Base-by-base conservation (phyloP, 2,888 invertebrate species). In the Buathra laborator region DNA sequence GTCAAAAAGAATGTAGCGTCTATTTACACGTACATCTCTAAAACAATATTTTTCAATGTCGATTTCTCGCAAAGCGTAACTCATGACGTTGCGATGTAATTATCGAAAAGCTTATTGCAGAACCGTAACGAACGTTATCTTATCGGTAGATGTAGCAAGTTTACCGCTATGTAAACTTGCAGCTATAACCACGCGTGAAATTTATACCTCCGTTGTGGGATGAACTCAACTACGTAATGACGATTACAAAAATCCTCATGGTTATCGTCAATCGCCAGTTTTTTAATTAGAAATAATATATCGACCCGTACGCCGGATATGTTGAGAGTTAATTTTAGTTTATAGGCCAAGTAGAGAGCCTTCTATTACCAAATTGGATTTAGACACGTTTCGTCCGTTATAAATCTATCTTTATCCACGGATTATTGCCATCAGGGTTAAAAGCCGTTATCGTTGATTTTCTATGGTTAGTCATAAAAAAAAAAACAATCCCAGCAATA, bases 311-410 rank as follows among this genome's bases (percentile, higher is more conserved):
- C 14, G 44, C 44, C 24, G 62, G 48, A 44, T 9, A 10, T 44
- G 46, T 44, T 32, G 9, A 32, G 70, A 71, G 80, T 81, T 84
- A 81, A 77, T 81, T 84, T 67, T 77, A 81, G 81, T 68, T 72
- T 56, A 76, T 59, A 59, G 71, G 71, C 71, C 43, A 75, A 81
- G 66, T 19, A 9, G 16, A 70, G 59, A 16, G 24, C 29, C 5
- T 3, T 76, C 46, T 46, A 44, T 32, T 46, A 43, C 3, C 43
- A 9, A 5, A n/a, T 10, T 6, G 2, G 24, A 66, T 62, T 14
- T 5, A 2, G 7, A 62, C 7, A 9, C 37, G 14, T 14, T 32
- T 62, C 9, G n/a, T 62, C 32, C 5, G 2, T 2, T 62, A 14
- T 29, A 12, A 56, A 56, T 56, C 24, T 56, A 24, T 56, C 24